These are phyloP conservation scores for Drosophila tsacasi DNA, from an alignment of 1,140 invertebrate species.

Conservation along the genomic window DNA sequence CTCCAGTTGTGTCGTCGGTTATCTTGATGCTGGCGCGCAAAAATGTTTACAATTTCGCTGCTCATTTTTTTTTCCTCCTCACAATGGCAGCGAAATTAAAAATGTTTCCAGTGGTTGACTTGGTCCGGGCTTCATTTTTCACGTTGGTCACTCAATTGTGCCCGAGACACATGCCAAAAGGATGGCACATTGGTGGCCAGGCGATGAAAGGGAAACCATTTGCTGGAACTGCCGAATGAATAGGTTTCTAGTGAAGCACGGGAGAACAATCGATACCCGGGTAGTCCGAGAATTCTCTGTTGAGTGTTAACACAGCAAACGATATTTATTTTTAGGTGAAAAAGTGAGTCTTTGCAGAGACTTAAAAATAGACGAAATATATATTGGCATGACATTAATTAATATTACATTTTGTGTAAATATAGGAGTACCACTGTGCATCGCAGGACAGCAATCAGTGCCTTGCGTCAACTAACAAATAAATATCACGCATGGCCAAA, in stretches of 20 bases:
- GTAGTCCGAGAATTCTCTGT: background rate
- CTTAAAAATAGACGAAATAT: background rate
- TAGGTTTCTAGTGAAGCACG: conserved; percentile 7
- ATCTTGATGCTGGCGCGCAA: conserved; percentile 80
- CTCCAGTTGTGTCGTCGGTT: conserved; percentile 38
- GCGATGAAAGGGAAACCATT: conserved; percentile 28
- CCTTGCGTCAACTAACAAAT: conserved; percentile 83
- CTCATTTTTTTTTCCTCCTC: conserved; percentile 52
- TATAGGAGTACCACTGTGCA: conserved; percentile 11
- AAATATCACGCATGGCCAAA: conserved; percentile 84
- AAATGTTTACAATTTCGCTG: conserved; percentile 81
- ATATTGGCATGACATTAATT: background rate
- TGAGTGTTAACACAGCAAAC: conserved; percentile 4
- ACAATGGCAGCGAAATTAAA: conserved; percentile 77
- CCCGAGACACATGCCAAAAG: conserved; percentile 74
- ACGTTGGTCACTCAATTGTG: conserved; percentile 82
- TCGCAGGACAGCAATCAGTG: conserved; percentile 55
- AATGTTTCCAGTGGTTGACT: conserved; percentile 60
- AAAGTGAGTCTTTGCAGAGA: no score
- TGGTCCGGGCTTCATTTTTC: conserved; percentile 71
- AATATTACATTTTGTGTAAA: background rate
- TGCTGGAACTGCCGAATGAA: conserved; percentile 19
- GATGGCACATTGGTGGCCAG: conserved; percentile 45
- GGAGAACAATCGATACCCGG: conserved; percentile 5
- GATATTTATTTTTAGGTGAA: background rate